A percentile compares a stretch with the other conserved stretches of the same genome.
These are phyloP conservation scores for Poeciliopsis turneri DNA, from an alignment of 2,797 vertebrate genomes.

Conservation along the genomic window DNA sequence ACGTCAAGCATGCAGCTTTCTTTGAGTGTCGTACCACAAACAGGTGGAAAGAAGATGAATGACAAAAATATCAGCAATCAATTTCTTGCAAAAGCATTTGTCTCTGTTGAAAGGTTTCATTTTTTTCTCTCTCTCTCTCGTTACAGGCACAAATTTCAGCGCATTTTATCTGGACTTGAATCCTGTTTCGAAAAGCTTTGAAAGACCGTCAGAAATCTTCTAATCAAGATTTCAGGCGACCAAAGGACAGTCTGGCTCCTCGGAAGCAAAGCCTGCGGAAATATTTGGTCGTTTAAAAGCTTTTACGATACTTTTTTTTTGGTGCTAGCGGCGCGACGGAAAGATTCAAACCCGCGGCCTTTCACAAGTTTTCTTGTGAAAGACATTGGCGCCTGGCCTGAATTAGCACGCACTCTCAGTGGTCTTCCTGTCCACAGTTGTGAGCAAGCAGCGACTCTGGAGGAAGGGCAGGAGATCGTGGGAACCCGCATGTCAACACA, in stretches of 20 bases:
- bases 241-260: background rate
- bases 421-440: constrained; percentile 68
- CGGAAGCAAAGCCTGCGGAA: background rate
- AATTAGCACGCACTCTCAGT: constrained; percentile 47
- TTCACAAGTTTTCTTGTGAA: constrained; percentile 27
- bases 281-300: background rate
- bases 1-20: background rate
- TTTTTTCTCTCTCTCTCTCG: too few relatives aligned
- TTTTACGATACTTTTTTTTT: background rate
- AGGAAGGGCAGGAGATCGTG: constrained; percentile 82
- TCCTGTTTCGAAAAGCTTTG: background rate
- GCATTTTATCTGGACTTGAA: too few relatives aligned
- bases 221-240: background rate
- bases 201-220: background rate
- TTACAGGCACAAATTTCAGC: too few relatives aligned
- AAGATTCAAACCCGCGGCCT: background rate
- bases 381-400: constrained; percentile 46
- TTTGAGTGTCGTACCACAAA: background rate
- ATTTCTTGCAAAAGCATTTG: too few relatives aligned
- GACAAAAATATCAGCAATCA: background rate
- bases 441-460: constrained; percentile 60
- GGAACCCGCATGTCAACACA: constrained; percentile 70
- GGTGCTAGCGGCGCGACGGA: too few relatives aligned
- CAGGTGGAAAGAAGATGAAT: background rate
- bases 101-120: too few relatives aligned